Evolutionary conservation across 2,797 vertebrate species (phyloP).

Genomic region (Lepus oiostolus): DNA sequence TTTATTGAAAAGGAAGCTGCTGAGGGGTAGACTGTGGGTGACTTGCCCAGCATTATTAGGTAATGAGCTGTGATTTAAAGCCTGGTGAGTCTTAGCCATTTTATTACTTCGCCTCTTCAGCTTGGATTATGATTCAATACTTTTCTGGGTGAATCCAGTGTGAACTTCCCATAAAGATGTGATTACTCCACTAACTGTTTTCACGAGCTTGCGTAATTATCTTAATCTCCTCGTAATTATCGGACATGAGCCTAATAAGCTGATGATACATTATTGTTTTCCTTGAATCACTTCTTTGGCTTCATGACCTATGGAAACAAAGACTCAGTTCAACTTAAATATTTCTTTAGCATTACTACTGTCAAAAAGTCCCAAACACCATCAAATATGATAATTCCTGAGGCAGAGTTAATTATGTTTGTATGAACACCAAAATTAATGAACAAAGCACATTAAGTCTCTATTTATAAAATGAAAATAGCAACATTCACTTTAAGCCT

Average conservation of each 20-base stretch:
- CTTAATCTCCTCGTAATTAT: not conserved
- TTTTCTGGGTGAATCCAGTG: not conserved
- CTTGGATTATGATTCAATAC: slow-evolving; percentile 10
- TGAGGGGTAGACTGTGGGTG: not conserved
- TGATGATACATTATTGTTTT: slow-evolving; percentile 3
- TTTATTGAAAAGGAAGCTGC: slow-evolving; percentile 4
- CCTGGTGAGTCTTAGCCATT: not conserved
- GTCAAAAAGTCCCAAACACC: not conserved
- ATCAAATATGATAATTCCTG: not conserved
- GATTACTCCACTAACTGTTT: not conserved
- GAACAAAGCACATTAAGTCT: not conserved
- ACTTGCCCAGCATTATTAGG: not conserved
- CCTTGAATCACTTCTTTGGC: slow-evolving; percentile 16
- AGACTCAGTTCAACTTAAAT: slow-evolving; percentile 32
- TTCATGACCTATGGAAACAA: not conserved
- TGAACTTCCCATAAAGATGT: not conserved
- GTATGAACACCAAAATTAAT: slow-evolving; percentile 3
- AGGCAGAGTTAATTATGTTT: slow-evolving; percentile 32
- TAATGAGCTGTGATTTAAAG: not conserved
- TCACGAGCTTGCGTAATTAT: not conserved
- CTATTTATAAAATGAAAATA: not conserved
- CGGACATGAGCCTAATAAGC: not conserved
- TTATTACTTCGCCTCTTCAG: not conserved
- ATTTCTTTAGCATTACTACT: not conserved
- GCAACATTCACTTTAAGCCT: not conserved